phyloP scores from a whole-genome alignment of 2,797 vertebrate species.

The Neosilurus mollespiculum region DNA sequence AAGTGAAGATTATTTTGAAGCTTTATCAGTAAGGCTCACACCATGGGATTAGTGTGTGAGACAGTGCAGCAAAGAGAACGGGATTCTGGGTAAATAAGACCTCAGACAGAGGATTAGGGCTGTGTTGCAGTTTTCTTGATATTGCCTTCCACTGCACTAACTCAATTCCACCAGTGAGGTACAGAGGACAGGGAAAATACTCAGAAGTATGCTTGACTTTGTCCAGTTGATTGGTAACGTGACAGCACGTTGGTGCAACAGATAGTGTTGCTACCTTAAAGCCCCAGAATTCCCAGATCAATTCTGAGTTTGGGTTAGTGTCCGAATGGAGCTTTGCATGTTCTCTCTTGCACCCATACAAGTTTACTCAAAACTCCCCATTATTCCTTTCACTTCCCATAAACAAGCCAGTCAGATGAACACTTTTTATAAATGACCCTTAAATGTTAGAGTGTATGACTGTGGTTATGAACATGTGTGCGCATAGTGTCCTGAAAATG shows the following conservation, averaged over 20 bases:
- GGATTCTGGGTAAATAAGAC: constrained; percentile 38
- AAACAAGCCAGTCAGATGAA: background rate
- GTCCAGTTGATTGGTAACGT: background rate
- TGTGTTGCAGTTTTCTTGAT: constrained; percentile 16
- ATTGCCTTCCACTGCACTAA: background rate
- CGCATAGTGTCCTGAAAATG: too few relatives aligned
- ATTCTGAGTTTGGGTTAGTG: background rate
- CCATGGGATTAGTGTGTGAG: constrained; percentile 48
- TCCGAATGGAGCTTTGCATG: background rate
- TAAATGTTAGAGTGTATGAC: too few relatives aligned
- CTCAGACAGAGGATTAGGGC: constrained; percentile 27
- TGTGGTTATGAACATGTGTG: too few relatives aligned
- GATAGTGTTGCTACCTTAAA: background rate
- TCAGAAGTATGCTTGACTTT: background rate
- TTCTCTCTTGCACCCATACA: background rate
- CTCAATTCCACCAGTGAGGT: background rate
- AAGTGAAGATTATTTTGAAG: constrained; percentile 13
- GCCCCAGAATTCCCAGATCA: background rate
- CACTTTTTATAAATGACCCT: background rate
- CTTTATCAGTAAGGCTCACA: constrained; percentile 17
- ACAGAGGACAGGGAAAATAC: background rate
- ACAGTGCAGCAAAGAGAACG: constrained; percentile 41
- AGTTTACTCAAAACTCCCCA: background rate
- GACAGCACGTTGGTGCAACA: background rate
- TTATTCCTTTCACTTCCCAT: background rate